Percentiles rank a stretch among this genome's conserved stretches.
Conservation (phyloP, 1,140 invertebrate species). For the Heliconius nattereri region DNA sequence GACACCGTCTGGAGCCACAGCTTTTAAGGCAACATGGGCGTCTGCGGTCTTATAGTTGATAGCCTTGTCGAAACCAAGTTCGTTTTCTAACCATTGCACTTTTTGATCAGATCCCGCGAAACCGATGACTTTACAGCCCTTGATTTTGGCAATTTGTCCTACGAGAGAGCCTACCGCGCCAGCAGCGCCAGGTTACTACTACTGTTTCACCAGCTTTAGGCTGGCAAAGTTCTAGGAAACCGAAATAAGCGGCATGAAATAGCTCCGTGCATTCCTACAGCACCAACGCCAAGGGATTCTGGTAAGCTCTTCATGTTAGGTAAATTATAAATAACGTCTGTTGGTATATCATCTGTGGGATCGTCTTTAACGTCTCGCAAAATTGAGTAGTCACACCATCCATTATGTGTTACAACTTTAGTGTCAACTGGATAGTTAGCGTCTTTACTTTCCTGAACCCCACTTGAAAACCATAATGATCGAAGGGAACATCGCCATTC, state of each 20-base stretch:
- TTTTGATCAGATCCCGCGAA: conserved; percentile 87
- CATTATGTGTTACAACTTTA: conserved; percentile 80
- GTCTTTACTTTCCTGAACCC: conserved; percentile 59
- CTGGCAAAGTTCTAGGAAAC: conserved; percentile 85
- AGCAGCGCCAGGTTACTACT: conserved; percentile 85
- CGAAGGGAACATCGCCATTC: conserved; percentile 58
- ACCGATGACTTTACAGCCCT: conserved; percentile 86
- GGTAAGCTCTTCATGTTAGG: conserved; percentile 60
- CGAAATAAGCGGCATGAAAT: conserved; percentile 90
- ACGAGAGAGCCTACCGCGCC: conserved; percentile 87
- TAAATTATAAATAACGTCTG: conserved; percentile 53
- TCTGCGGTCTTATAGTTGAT: conserved; percentile 88
- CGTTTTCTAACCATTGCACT: conserved; percentile 72
- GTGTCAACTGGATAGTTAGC: conserved; percentile 81
- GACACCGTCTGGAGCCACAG: conserved; percentile 83
- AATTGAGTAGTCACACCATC: conserved; percentile 82
- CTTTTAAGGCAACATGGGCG: conserved; percentile 79
- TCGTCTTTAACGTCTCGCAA: conserved; percentile 37
- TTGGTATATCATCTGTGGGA: neutral
- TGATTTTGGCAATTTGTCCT: conserved; percentile 88
- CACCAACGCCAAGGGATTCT: conserved; percentile 56
- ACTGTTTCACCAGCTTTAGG: conserved; percentile 87
- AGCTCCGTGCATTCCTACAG: conserved; percentile 75
- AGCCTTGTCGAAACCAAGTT: conserved; percentile 86
- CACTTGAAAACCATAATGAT: conserved; percentile 72